Base-by-base conservation (phyloP, 2,113 vertebrate genomes). In the Tyrannus savana region DNA sequence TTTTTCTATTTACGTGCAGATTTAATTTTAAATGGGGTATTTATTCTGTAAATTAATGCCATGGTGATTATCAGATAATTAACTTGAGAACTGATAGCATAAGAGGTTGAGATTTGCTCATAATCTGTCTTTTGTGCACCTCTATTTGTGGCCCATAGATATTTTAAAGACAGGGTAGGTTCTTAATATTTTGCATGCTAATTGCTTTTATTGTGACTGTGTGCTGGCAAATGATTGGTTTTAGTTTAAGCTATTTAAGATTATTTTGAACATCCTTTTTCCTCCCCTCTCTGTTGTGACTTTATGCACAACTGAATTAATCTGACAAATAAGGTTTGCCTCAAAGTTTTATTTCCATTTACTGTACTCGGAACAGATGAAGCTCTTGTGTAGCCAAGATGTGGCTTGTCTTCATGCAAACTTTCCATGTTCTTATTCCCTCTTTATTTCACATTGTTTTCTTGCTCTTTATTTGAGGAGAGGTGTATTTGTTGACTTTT, bases 31-130 rank as follows among this genome's bases (percentile, higher is more conserved):
- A 79, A 81, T 90, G 73, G 76, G 73, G 72, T 96, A 88, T 86
- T 96, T 96, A 91, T 93, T 94, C 92, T 77, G 88, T 90, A 94
- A 94, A 96, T 93, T 50, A 96, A 96, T 4, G 9, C 59, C 59
- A 63, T 41, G 41, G 92, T 93, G 94, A 96, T 97, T 96, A 96
- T 94, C 82, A 93, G 89, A 96, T 95, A 97, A 97, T 96, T 96
- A 96, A 91, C 89, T 96, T 52, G 78, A 93, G 91, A 95, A 95
- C 3, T 91, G 90, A 96, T 95, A 76, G 76, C 59, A 39, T 90
- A 71, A 95, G 82, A 87, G 33, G 82, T 93, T 89, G 76, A 83
- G 84, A 92, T 96, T 96, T 87, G 30, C 83, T 96, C 55, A 41
- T 94, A 93, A 96, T 92, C 86, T 94, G 12, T 93, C 74, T 95